Percentiles rank a stretch among this genome's conserved stretches.
These are phyloP conservation scores for Vannuccia rotundouncinata DNA, from an alignment of 2,888 invertebrate species.

Conservation along the genomic window DNA sequence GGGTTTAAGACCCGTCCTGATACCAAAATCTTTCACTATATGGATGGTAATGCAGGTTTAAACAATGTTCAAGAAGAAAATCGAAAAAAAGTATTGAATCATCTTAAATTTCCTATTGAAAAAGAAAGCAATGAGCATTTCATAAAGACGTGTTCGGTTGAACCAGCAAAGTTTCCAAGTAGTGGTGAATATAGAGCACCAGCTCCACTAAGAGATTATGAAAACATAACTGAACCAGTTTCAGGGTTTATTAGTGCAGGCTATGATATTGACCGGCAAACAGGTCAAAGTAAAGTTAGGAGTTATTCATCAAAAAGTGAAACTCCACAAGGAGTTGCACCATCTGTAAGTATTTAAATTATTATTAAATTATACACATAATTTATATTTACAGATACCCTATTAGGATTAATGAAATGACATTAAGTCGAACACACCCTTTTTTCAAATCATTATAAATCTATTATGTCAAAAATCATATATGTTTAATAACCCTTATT, in stretches of 20 bases:
- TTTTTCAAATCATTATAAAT: no score
- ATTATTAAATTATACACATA: no score
- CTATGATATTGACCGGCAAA: slow-evolving; percentile 50
- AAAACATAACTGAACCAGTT: slow-evolving; percentile 52
- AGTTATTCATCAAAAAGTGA: not conserved
- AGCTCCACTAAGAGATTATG: slow-evolving; percentile 49
- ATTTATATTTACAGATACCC: no score
- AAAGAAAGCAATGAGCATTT: slow-evolving; percentile 48
- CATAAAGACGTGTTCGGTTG: slow-evolving; percentile 43
- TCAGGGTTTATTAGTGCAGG: slow-evolving; percentile 53
- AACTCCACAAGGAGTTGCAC: not conserved
- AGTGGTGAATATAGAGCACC: slow-evolving; percentile 47
- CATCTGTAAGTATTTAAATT: not conserved
- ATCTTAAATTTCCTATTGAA: slow-evolving; percentile 50
- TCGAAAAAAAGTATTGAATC: slow-evolving; percentile 46
- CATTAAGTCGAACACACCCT: no score
- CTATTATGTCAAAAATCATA: no score
- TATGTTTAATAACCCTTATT: no score
- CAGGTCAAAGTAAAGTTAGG: slow-evolving; percentile 44
- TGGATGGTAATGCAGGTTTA: slow-evolving; percentile 48
- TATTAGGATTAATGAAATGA: no score
- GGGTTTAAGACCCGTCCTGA: slow-evolving; percentile 46
- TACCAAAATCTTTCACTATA: slow-evolving; percentile 45
- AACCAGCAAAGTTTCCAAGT: slow-evolving; percentile 49
- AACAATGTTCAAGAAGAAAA: slow-evolving; percentile 48